Percentiles rank a stretch among this genome's conserved stretches.
phyloP scores from a whole-genome alignment of 2,888 invertebrate genomes.

The Rosalia funebris region DNA sequence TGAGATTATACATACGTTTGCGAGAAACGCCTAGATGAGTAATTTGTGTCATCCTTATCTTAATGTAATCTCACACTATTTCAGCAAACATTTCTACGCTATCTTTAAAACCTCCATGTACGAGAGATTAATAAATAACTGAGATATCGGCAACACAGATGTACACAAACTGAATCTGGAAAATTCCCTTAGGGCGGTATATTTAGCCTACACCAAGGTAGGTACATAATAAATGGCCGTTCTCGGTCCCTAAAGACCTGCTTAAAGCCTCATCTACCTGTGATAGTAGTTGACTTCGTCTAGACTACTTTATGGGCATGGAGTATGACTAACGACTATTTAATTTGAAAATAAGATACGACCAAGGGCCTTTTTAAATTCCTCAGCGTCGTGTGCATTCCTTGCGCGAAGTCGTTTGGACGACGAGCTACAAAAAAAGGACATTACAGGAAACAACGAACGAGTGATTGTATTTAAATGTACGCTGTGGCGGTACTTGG shows the following conservation, averaged over 20 bases:
- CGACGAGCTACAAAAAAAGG: too few relatives aligned
- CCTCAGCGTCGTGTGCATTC: too few relatives aligned
- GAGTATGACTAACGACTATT: not conserved
- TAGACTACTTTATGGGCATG: slow-evolving; percentile 1
- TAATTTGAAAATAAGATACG: not conserved
- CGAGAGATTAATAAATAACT: not conserved
- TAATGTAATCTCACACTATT: not conserved
- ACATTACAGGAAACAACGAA: too few relatives aligned
- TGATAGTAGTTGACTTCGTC: not conserved
- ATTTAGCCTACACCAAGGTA: not conserved
- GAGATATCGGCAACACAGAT: not conserved
- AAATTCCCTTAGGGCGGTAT: not conserved
- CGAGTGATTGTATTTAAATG: too few relatives aligned
- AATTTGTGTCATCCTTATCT: not conserved
- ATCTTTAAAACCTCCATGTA: not conserved
- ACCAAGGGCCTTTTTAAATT: too few relatives aligned
- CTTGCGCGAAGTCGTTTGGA: too few relatives aligned
- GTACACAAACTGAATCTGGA: not conserved
- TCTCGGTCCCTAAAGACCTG: not conserved
- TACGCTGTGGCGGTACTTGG: too few relatives aligned
- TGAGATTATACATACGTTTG: not conserved
- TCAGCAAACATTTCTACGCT: not conserved
- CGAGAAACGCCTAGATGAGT: not conserved
- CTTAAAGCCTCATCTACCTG: slow-evolving; percentile 3
- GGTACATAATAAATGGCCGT: slow-evolving; percentile 9